Evolutionary conservation across 2,888 invertebrate genomes (phyloP), one percentile per base, ranked within the genome.

Genomic region (Ophonus ardosiacus): DNA sequence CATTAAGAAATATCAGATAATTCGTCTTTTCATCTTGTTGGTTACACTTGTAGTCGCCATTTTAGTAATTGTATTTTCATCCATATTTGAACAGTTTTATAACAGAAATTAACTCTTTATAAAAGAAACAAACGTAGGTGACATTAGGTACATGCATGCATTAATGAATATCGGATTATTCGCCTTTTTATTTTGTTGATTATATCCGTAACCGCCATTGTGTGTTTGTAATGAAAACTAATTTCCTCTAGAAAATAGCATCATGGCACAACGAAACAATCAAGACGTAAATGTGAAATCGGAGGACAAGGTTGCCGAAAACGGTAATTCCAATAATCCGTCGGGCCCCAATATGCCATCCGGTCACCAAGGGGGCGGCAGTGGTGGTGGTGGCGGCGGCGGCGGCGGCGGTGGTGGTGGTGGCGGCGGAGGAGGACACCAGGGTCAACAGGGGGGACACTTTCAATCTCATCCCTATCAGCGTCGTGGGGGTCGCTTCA

Each of bases 361-460:
- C 8, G 6, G 6, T 5, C 68, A 68, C 38, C 71, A 74, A 91
- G 91, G 90, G 88, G 89, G 86, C 17, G 86, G 86, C 10, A 87
- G 87, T 21, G 87, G 87, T 31, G 85, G 85, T 15, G 84, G 81
- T 13, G 86, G 68, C 1, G 68, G 40, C 15, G 84, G 74, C 81
- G 68, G 92, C 92, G 92, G 92, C 91, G 91, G 90, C 88, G 89
- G 86, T 31, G 86, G 86, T 17, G 87, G 87, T 21, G 87, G 87
- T 51, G 84, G 85, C 13, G 83, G 81, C 15, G 40, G 40, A 15
- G 81, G 74, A 81, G 65, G 65, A 24, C 24, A 88, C 13, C 88
- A 87, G 31, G 31, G 31, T 31, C 31, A 31, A 5, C 31, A 31
- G 6, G 31, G 31, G 7, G n/a, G n/a, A n/a, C n/a, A n/a, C n/a